These are phyloP conservation scores for Parnassius apollo DNA, from an alignment of 2,888 invertebrate genomes.

Conservation along the genomic window DNA sequence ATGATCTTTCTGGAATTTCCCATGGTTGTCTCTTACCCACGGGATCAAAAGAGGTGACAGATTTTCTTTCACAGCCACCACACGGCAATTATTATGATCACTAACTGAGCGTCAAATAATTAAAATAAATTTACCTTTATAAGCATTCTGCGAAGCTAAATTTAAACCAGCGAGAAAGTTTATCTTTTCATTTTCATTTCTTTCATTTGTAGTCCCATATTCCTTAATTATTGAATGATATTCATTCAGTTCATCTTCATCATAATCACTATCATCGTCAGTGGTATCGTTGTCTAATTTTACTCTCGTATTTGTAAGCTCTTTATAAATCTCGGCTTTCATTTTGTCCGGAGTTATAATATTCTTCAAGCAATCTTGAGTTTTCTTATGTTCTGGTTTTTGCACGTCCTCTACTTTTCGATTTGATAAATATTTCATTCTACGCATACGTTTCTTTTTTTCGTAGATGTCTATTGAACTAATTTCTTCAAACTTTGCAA, in stretches of 20 bases:
- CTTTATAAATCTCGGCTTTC: conserved; percentile 63
- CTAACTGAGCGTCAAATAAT: too few relatives aligned
- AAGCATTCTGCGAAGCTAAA: conserved; percentile 81
- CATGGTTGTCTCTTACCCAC: too few relatives aligned
- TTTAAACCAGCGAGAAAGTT: conserved; percentile 83
- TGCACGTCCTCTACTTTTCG: conserved; percentile 44
- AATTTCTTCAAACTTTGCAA: conserved; percentile 55
- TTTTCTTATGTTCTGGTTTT: conserved; percentile 46
- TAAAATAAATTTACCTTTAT: conserved; percentile 72
- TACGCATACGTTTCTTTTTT: conserved; percentile 68
- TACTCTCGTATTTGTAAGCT: conserved; percentile 54
- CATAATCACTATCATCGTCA: conserved; percentile 75
- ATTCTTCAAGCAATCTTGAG: conserved; percentile 42
- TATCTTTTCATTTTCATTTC: conserved; percentile 59
- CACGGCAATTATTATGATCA: too few relatives aligned
- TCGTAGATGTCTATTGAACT: conserved; percentile 80
- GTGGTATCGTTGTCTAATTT: conserved; percentile 58
- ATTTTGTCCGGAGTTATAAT: conserved; percentile 69
- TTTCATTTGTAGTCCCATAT: conserved; percentile 52
- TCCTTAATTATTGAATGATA: conserved; percentile 79
- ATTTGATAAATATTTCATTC: conserved; percentile 62
- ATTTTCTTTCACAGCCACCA: too few relatives aligned
- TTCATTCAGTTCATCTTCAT: conserved; percentile 70
- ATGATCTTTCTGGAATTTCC: too few relatives aligned
- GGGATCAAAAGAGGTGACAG: too few relatives aligned